phyloP scores from a whole-genome alignment of 2,888 invertebrate genomes.

The Hanleya hanleyi region DNA sequence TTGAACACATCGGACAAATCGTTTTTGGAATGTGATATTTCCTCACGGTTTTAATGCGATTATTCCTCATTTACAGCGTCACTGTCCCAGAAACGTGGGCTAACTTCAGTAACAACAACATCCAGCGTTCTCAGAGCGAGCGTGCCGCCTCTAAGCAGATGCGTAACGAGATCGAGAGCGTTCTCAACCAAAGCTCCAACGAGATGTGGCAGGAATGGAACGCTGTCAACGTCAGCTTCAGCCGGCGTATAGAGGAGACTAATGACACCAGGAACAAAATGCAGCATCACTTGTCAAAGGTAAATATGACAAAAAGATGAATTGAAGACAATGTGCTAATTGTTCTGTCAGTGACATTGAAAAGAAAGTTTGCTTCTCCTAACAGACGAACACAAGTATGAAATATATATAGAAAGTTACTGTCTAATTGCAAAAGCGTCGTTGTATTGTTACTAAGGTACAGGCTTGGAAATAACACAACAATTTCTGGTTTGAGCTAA shows the following conservation, averaged over 20 bases:
- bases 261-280: constrained; percentile 72
- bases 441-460: no score
- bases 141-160: constrained; percentile 71
- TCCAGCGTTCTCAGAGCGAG: constrained; percentile 73
- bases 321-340: neutral
- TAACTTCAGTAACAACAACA: constrained; percentile 73
- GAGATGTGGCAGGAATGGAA: constrained; percentile 74
- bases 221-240: constrained; percentile 70
- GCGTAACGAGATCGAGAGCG: constrained; percentile 68
- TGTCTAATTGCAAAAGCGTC: no score
- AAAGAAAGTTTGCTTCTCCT: no score
- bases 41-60: no score
- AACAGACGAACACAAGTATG: no score
- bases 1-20: no score
- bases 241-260: constrained; percentile 70
- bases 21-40: no score
- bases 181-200: constrained; percentile 71
- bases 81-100: constrained; percentile 74
- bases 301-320: constrained; percentile 26
- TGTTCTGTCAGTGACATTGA: no score
- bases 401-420: no score
- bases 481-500: no score
- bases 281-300: constrained; percentile 73
- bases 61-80: constrained; percentile 49
- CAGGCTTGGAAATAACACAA: no score